Percentiles rank a stretch among this genome's conserved stretches.
These are phyloP conservation scores for Drosophila baimaii DNA, from an alignment of 1,140 invertebrate genomes.

Conservation along the genomic window DNA sequence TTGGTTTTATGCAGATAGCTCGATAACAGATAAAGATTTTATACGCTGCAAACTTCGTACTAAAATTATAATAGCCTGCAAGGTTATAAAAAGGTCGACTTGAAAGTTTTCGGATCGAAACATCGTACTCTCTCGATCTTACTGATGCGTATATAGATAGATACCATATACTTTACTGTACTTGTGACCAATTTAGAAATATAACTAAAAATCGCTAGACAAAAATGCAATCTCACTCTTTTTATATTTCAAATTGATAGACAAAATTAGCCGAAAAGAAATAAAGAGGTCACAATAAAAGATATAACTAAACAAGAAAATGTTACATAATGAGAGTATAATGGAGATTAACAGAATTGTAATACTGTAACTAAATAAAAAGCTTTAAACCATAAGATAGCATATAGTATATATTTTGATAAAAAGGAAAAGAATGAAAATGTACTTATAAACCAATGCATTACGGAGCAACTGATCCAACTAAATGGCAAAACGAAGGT, in stretches of 20 bases:
- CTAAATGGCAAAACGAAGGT: constrained; percentile 15
- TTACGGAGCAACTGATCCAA: constrained; percentile 61
- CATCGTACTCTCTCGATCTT: neutral
- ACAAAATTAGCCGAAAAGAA: constrained; percentile 18
- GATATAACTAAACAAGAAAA: neutral
- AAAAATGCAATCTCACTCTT: too few relatives aligned
- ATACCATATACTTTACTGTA: neutral
- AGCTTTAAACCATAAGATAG: constrained; percentile 80
- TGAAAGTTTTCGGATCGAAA: neutral
- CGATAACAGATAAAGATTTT: too few relatives aligned
- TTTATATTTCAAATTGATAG: constrained; percentile 41
- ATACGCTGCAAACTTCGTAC: neutral
- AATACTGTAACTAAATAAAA: constrained; percentile 80
- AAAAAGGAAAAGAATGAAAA: constrained; percentile 45
- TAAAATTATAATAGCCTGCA: neutral
- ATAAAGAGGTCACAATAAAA: constrained; percentile 10
- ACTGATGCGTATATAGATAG: constrained; percentile 8
- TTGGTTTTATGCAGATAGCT: too few relatives aligned
- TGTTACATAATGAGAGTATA: constrained; percentile 10
- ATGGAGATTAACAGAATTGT: constrained; percentile 58
- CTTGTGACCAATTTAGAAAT: constrained; percentile 9
- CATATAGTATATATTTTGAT: constrained; percentile 81
- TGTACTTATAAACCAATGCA: constrained; percentile 67
- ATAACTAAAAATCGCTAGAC: neutral
- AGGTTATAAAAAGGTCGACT: neutral